Evolutionary conservation across 2,888 invertebrate genomes (phyloP).

Genomic region (Microplitis deprimator): DNA sequence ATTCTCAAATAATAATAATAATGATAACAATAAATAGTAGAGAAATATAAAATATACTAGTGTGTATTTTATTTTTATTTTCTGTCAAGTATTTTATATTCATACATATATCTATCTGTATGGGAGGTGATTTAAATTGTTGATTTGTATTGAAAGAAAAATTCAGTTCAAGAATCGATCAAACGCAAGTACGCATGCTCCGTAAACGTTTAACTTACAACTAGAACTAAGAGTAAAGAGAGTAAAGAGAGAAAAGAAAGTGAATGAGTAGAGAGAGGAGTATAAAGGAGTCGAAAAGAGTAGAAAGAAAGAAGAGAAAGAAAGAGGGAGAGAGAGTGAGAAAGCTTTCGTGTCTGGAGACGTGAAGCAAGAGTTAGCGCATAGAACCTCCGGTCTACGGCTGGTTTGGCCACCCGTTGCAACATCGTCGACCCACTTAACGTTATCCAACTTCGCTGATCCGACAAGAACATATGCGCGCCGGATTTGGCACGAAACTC

Average conservation of each 20-base stretch:
- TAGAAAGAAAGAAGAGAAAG: background rate
- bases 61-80: background rate
- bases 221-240: background rate
- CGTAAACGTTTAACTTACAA: slow-evolving; percentile 35
- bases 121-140: slow-evolving; percentile 11
- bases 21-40: background rate
- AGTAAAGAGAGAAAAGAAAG: background rate
- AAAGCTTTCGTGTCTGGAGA: slow-evolving; percentile 42
- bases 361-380: slow-evolving; percentile 32
- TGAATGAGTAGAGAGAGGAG: background rate
- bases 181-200: slow-evolving; percentile 34
- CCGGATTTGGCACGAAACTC: slow-evolving; percentile 44
- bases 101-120: background rate
- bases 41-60: background rate
- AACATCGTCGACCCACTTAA: slow-evolving; percentile 44
- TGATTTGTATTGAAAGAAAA: slow-evolving; percentile 20
- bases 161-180: slow-evolving; percentile 29
- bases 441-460: slow-evolving; percentile 44
- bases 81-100: background rate
- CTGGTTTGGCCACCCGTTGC: slow-evolving; percentile 42
- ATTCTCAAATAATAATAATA: background rate
- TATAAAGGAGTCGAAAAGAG: no score
- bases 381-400: slow-evolving; percentile 26
- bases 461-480: slow-evolving; percentile 45
- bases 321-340: background rate